These are phyloP conservation scores for Aphelinus certus DNA, from an alignment of 1,140 invertebrate species.

Conservation along the genomic window DNA sequence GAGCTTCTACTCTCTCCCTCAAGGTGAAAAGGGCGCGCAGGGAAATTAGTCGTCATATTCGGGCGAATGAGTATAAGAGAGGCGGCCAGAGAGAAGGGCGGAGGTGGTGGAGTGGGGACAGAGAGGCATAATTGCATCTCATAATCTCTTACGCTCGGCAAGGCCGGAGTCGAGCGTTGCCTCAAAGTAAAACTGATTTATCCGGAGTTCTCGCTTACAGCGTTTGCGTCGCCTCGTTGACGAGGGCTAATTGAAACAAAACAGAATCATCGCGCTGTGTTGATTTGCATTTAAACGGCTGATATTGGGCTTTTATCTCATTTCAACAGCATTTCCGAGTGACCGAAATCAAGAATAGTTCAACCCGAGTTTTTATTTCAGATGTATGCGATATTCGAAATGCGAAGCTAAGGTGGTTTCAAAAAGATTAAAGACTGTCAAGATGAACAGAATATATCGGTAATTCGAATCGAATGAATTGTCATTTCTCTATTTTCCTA, in stretches of 20 bases:
- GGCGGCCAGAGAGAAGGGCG: no score
- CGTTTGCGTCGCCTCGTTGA: not conserved
- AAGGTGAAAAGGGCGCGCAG: not conserved
- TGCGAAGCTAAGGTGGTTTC: no score
- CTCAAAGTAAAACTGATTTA: conserved; percentile 21
- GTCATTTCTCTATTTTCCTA: no score
- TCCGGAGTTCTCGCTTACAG: not conserved
- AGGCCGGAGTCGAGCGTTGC: not conserved
- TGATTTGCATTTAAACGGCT: conserved; percentile 6
- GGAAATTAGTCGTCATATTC: not conserved
- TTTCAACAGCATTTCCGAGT: no score
- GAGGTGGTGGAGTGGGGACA: not conserved
- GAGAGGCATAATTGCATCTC: conserved; percentile 14
- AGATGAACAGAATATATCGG: no score
- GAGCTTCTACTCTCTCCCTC: no score
- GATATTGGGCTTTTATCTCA: not conserved
- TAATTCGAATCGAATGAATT: no score
- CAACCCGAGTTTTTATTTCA: no score
- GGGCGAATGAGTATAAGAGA: not conserved
- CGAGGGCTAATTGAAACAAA: conserved; percentile 10
- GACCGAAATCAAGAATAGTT: no score
- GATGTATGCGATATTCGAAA: no score
- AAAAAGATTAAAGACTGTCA: no score
- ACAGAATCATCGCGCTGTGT: not conserved
- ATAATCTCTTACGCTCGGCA: conserved; percentile 14